These are phyloP conservation scores for Apocheima hispidaria DNA, from an alignment of 2,888 invertebrate genomes.

Conservation along the genomic window DNA sequence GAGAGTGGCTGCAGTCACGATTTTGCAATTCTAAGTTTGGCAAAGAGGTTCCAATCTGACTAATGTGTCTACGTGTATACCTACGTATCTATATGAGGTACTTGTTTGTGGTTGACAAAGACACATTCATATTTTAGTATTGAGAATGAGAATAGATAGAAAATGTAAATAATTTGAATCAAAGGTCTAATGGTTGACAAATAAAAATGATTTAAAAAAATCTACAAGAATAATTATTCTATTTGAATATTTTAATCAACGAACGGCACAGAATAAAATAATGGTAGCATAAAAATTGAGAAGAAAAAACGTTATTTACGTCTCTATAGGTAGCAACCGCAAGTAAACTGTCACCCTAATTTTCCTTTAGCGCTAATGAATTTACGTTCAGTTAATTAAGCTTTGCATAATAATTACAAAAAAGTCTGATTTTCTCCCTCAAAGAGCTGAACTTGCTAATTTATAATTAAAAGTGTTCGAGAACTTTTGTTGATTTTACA, in stretches of 20 bases:
- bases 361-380: conserved; percentile 63
- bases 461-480: conserved; percentile 73
- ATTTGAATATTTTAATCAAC: conserved; percentile 13
- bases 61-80: conserved; percentile 73
- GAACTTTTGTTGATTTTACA: conserved; percentile 66
- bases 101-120: conserved; percentile 5
- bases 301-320: conserved; percentile 38
- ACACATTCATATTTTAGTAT: conserved; percentile 28
- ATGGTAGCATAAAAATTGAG: conserved; percentile 19
- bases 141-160: conserved; percentile 16
- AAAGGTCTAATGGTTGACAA: not conserved
- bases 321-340: conserved; percentile 26
- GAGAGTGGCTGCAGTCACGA: conserved; percentile 71
- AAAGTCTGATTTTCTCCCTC: conserved; percentile 64
- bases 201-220: not conserved
- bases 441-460: conserved; percentile 71
- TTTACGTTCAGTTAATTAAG: conserved; percentile 73
- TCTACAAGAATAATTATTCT: not conserved
- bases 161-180: conserved; percentile 3
- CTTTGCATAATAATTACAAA: conserved; percentile 77
- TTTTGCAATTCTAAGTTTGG: conserved; percentile 82
- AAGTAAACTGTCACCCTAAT: conserved; percentile 61
- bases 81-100: conserved; percentile 31
- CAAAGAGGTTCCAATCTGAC: conserved; percentile 81
- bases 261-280: conserved; percentile 30